Base-by-base conservation (phyloP, 1,140 invertebrate species). In the Stegodyphus dumicola region DNA sequence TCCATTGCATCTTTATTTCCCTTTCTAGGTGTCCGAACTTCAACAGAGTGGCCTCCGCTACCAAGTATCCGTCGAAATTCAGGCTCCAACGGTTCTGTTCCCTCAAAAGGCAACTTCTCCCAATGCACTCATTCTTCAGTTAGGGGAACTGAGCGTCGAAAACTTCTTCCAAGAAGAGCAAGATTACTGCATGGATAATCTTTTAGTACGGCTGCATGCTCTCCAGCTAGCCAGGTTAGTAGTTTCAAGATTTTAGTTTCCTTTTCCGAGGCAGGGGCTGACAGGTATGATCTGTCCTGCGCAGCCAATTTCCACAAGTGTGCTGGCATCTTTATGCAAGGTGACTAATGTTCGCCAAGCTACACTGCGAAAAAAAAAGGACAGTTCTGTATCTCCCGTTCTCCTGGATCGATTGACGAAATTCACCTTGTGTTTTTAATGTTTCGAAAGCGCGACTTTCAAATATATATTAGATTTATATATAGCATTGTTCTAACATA, bases 21-120 rank as follows among this genome's bases (percentile, higher is more conserved):
- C n/a, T n/a, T n/a, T n/a, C n/a, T n/a, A 92, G 91, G 86, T 91
- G 89, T 84, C 89, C 87, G 91, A 92, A 49, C 91, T 95, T 7
- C 92, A 93, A 75, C 92, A 91, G 52, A 93, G 92, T 86, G 92
- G 93, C 54, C 93, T 93, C 0, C 93, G 93, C 88, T 91, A 96
- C 66, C 93, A 93, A 78, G 89, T 96, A 6, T 93, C 93, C 51
- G 92, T 96, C 73, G 93, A 95, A 89, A 92, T 96, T 86, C 93
- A 94, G 89, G 93, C 93, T 56, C 95, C 95, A 60, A 93, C 94
- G 0, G 90, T 97, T 18, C 90, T 96, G 49, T 90, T 97, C 60
- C 95, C 95, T 0, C 95, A 96, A 89, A 95, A 95, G 88, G 94
- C 94, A 18, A 94, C 94, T 77, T 95, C 94, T 7, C 94, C 94